phyloP scores from a whole-genome alignment of 1,140 invertebrate genomes.

The Vollenhovia emeryi region DNA sequence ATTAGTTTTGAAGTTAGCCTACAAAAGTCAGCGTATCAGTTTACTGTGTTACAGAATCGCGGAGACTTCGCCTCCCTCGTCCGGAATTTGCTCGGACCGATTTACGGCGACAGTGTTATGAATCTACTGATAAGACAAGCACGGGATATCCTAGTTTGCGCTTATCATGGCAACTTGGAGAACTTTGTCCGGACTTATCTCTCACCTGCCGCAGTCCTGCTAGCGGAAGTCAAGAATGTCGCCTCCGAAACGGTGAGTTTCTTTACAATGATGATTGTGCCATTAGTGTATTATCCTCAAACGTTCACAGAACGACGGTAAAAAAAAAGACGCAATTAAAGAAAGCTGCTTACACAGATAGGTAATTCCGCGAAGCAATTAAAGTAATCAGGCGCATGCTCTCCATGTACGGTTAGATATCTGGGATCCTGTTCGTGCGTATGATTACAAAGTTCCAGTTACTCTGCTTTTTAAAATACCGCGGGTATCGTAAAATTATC shows the following conservation, averaged over 20 bases:
- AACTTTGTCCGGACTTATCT: slow-evolving; percentile 88
- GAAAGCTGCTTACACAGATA: slow-evolving; percentile 41
- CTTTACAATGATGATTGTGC: slow-evolving; percentile 23
- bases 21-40: background rate
- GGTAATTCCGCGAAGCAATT: slow-evolving; percentile 66
- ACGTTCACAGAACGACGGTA: background rate
- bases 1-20: background rate
- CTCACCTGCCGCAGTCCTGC: slow-evolving; percentile 87
- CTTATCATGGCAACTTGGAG: slow-evolving; percentile 88
- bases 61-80: slow-evolving; percentile 87
- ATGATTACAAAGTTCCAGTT: slow-evolving; percentile 61
- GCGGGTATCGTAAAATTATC: background rate
- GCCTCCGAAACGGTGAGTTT: slow-evolving; percentile 81
- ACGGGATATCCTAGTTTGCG: slow-evolving; percentile 88
- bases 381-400: slow-evolving; percentile 64
- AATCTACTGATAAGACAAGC: slow-evolving; percentile 88
- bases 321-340: slow-evolving; percentile 46
- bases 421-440: slow-evolving; percentile 45
- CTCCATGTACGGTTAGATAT: slow-evolving; percentile 51
- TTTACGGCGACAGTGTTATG: slow-evolving; percentile 87
- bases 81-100: slow-evolving; percentile 87
- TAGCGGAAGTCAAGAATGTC: slow-evolving; percentile 83
- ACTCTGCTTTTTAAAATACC: slow-evolving; percentile 15
- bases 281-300: slow-evolving; percentile 13
- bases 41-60: slow-evolving; percentile 81